phyloP scores from a whole-genome alignment of 1,140 invertebrate species.

The Pseudomyrmex gracilis region DNA sequence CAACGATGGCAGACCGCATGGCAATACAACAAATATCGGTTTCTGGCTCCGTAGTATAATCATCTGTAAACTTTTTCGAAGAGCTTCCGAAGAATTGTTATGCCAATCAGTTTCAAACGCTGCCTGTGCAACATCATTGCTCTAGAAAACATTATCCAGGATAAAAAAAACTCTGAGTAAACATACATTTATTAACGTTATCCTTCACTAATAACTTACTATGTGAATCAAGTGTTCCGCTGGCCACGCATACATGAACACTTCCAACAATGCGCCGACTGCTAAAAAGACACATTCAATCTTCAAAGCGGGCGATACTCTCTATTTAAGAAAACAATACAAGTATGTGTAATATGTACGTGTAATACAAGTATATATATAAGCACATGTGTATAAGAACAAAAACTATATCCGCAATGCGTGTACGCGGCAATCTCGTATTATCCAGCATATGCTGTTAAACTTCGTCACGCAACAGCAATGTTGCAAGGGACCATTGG shows the following conservation, averaged over 20 bases:
- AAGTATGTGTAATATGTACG: neutral
- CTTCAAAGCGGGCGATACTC: slow-evolving; percentile 57
- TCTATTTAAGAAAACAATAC: slow-evolving; percentile 2
- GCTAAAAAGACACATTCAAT: slow-evolving; percentile 61
- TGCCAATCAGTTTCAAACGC: slow-evolving; percentile 39
- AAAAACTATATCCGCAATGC: no score
- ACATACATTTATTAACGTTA: neutral
- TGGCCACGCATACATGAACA: slow-evolving; percentile 70
- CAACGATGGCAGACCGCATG: slow-evolving; percentile 66
- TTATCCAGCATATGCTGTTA: no score
- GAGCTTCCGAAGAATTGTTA: neutral
- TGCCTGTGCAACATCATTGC: neutral
- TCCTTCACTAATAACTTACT: slow-evolving; percentile 33
- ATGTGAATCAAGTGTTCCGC: slow-evolving; percentile 53
- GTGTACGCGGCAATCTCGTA: no score
- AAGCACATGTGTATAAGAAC: no score
- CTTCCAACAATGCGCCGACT: slow-evolving; percentile 56
- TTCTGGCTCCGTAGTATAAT: slow-evolving; percentile 64
- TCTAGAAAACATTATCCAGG: slow-evolving; percentile 2
- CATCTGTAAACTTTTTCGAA: slow-evolving; percentile 17
- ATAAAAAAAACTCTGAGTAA: neutral
- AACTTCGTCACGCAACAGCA: no score
- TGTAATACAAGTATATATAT: neutral
- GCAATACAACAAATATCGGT: slow-evolving; percentile 65
- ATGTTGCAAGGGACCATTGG: rapidly evolving